Base-by-base conservation (phyloP, 2,888 invertebrate genomes). In the Parasteatoda lunata region DNA sequence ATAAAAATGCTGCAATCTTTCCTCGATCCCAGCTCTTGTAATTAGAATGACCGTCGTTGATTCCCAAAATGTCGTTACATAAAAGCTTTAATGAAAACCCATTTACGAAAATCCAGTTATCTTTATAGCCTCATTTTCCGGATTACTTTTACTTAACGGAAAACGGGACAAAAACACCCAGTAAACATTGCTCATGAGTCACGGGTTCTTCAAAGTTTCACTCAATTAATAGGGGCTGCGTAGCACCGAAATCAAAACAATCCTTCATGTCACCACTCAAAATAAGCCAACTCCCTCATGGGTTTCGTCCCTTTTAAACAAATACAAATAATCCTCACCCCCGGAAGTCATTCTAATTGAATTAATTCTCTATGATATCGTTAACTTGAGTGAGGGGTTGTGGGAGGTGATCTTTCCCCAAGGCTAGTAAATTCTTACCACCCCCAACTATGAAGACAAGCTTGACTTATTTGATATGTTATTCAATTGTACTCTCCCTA, bases 321-420 rank as follows among this genome's bases (percentile, higher is more conserved):
- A 84, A 84, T 84, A 84, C 83, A 77, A 77, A 76, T 76, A 59
- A 51, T 76, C 83, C 72, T n/a, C 54, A 71, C 77, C 72, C 76
- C 71, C 72, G 68, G 73, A 72, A 84, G 84, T 84, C 73, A 78
- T 78, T 77, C 84, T 84, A 84, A 84, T 84, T 84, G 84, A 84
- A 84, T 84, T 78, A 84, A 84, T 77, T 84, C 84, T 68, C 84
- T 68, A 84, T 84, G 84, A 78, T 78, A 84, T 84, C 78, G 84
- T 84, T 84, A 78, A 66, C 15, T 66, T 77, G 77, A 49, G 65
- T 11, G 51, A 49, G 48, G 77, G 52, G 65, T 66, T 65, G 13
- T 15, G 65, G 30, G 48, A 30, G 51, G 77, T 52, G 71, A 77
- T 71, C 15, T 15, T 54, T 52, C 81, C 83, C 65, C 47, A 66